Base-by-base conservation (phyloP, 2,797 vertebrate species). In the Phrynocephalus vlangalii region DNA sequence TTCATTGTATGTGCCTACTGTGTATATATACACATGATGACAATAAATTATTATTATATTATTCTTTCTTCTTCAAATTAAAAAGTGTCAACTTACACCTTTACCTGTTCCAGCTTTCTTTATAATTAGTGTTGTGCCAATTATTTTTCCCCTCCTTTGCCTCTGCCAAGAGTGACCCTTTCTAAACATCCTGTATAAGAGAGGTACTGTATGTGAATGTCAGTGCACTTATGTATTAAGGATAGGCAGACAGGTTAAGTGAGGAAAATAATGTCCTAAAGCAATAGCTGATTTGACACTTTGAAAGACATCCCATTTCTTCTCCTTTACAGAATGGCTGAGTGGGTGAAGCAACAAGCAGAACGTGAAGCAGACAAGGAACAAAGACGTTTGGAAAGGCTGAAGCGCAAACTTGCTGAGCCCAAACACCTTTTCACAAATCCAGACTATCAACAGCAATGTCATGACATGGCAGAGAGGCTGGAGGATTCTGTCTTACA, bases 401-500 rank as follows among this genome's bases (percentile, higher is more conserved):
- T 99, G 89, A 97, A 98, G 94, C 97, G 98, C 90, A 99, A 98
- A 82, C 96, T 99, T 10, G 90, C 95, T 0, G 98, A 98, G 77
- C 99, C 99, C 1, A 97, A 97, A 86, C 98, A 98, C 93, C 94
- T 95, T 3, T 98, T 98, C 93, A 95, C 95, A 0, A 98, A 97
- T 88, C 91, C 97, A 0, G 92, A 97, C 30, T 99, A 98, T 86
- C 97, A 98, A 91, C 97, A 94, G 91, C 98, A 99, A 95, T 98
- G 98, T 88, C 97, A 98, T 0, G 97, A 98, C 87, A 97, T 99
- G 95, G 97, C 98, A 0, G 98, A 99, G 94, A 93, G 98, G 0
- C 97, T 99, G 18, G 99, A 99, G 94, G 99, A 99, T 90, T 98
- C 99, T 0, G 98, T 99, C 1, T 97, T 98, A 50, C 98, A 98